phyloP scores from a whole-genome alignment of 2,888 invertebrate species.

The Plagodis dolabraria region DNA sequence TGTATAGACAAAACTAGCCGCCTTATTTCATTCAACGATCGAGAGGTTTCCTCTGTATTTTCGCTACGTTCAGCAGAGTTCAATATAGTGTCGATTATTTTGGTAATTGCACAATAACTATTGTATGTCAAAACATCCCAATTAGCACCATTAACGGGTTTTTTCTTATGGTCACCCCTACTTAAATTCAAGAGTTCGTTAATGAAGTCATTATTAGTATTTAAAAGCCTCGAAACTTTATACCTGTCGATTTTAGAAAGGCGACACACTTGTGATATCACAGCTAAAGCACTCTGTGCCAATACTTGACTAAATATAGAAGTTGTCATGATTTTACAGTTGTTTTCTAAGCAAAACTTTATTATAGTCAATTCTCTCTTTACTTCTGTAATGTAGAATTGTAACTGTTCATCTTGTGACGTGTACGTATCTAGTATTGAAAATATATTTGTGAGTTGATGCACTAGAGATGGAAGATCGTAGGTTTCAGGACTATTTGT shows the following conservation, averaged over 20 bases:
- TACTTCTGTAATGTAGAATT: constrained; percentile 79
- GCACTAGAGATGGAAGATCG: constrained; percentile 72
- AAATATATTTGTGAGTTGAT: constrained; percentile 77
- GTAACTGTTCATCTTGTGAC: constrained; percentile 70
- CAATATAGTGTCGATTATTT: constrained; percentile 77
- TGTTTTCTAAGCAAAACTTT: constrained; percentile 79
- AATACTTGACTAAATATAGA: constrained; percentile 76
- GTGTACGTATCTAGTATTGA: constrained; percentile 77
- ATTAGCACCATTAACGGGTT: constrained; percentile 51
- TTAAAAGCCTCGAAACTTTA: constrained; percentile 77
- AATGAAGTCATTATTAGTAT: constrained; percentile 74
- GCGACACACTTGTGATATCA: constrained; percentile 80
- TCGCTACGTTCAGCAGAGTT: constrained; percentile 65
- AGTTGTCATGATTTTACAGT: constrained; percentile 80
- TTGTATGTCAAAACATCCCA: constrained; percentile 81
- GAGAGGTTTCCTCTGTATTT: constrained; percentile 63
- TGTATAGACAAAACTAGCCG: constrained; percentile 75
- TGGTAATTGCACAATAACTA: constrained; percentile 80
- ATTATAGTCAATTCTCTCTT: constrained; percentile 78
- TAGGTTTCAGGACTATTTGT: constrained; percentile 78
- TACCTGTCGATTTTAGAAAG: constrained; percentile 79
- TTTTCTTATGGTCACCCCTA: constrained; percentile 48
- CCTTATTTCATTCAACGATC: constrained; percentile 77
- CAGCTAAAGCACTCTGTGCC: constrained; percentile 76
- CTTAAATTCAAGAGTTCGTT: constrained; percentile 63